A percentile compares a stretch with the other conserved stretches of the same genome.
Evolutionary conservation across 37 sponge, comb jelly and placozoan species (phyloP).

Genomic region (Halichondria panicea): DNA sequence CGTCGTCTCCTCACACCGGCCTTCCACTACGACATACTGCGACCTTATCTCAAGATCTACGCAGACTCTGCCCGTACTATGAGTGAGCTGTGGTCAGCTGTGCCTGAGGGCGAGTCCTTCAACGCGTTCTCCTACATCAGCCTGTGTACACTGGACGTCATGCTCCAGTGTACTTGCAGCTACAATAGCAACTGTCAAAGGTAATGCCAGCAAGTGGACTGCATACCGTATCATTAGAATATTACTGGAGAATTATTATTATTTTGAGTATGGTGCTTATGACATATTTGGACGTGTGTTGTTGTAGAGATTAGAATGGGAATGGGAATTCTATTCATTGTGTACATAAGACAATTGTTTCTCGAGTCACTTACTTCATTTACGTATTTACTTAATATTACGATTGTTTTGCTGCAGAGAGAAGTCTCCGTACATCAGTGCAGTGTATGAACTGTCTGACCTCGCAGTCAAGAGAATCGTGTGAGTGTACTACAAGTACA

Average conservation of each 20-base stretch:
- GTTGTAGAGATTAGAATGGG: too few species aligned
- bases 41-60: conserved; percentile 66
- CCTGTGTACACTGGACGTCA: conserved; percentile 81
- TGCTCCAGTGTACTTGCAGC: conserved; percentile 81
- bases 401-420: too few species aligned
- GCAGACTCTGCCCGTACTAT: conserved; percentile 27
- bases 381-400: too few species aligned
- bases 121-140: conserved; percentile 66
- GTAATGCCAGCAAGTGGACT: too few species aligned
- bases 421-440: conserved; percentile 32
- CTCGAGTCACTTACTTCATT: too few species aligned
- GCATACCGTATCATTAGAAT: too few species aligned
- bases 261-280: too few species aligned
- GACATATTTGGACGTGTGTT: too few species aligned
- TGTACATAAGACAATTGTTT: too few species aligned
- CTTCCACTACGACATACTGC: conserved; percentile 86
- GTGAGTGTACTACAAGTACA: conserved; percentile 18
- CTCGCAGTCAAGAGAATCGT: conserved; percentile 33
- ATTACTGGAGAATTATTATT: too few species aligned
- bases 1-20: conserved; percentile 85
- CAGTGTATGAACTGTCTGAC: conserved; percentile 44
- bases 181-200: conserved; percentile 85
- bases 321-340: too few species aligned
- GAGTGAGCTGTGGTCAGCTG: conserved; percentile 30
- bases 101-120: conserved; percentile 49